Evolutionary conservation across 1,140 invertebrate species (phyloP).

Genomic region (Cherax destructor): DNA sequence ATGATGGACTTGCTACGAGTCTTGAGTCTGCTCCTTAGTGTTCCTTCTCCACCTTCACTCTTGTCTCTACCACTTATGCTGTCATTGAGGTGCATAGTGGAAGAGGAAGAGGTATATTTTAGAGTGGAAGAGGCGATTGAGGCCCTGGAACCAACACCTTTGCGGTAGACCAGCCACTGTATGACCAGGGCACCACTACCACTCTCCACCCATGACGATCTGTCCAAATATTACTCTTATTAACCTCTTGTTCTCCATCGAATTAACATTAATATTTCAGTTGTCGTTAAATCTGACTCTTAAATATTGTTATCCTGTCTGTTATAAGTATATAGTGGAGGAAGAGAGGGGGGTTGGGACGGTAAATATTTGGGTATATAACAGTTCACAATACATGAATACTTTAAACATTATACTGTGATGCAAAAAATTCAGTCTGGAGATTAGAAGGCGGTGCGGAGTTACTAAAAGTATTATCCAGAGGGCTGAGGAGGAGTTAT

Average conservation of each 20-base stretch:
- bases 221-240: background rate
- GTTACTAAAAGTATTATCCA: no score
- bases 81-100: constrained; percentile 1
- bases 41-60: background rate
- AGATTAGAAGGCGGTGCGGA: no score
- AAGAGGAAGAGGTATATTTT: background rate
- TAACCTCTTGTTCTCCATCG: no score
- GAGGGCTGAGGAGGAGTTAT: no score
- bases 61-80: background rate
- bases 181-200: constrained; percentile 43
- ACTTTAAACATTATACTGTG: no score
- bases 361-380: background rate
- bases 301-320: no score
- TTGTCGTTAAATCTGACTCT: no score
- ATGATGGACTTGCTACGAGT: constrained; percentile 55
- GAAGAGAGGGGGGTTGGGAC: no score
- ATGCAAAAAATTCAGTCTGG: no score
- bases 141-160: constrained; percentile 1
- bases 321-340: no score
- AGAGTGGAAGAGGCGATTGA: background rate
- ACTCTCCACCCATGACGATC: constrained; percentile 40
- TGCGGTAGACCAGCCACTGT: constrained; percentile 51
- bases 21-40: constrained; percentile 34
- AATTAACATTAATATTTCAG: no score
- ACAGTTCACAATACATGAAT: no score